phyloP scores from a whole-genome alignment of 2,888 invertebrate genomes.

The Drosophila kuntzei region DNA sequence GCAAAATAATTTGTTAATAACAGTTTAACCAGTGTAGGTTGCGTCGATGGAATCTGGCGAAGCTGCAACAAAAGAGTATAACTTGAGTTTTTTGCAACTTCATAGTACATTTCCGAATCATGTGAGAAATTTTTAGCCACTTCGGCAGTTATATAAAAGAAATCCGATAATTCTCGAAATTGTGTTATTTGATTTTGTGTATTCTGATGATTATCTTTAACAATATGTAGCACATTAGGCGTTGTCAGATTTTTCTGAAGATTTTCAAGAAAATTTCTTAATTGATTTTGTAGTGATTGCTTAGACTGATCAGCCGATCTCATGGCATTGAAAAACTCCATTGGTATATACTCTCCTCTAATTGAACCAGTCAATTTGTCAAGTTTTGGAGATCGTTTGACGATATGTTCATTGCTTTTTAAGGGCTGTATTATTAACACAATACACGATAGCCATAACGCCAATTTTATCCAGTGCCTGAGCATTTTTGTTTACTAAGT shows the following conservation, averaged over 20 bases:
- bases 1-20: constrained; percentile 78
- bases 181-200: constrained; percentile 47
- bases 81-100: constrained; percentile 77
- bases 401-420: constrained; percentile 3
- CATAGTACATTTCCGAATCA: constrained; percentile 65
- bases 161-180: constrained; percentile 65
- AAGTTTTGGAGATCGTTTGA: neutral
- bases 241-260: constrained; percentile 77
- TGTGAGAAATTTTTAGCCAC: constrained; percentile 62
- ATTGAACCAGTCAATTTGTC: constrained; percentile 30
- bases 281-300: constrained; percentile 62
- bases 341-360: constrained; percentile 73
- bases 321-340: constrained; percentile 69
- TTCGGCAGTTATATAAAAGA: constrained; percentile 64
- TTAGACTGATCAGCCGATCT: constrained; percentile 68
- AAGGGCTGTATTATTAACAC: neutral
- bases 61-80: constrained; percentile 70
- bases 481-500: constrained; percentile 32
- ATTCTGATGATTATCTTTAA: constrained; percentile 35
- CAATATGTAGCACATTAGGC: constrained; percentile 59
- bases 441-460: constrained; percentile 18
- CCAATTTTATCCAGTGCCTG: constrained; percentile 5
- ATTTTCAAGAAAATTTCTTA: constrained; percentile 75
- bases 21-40: constrained; percentile 67
- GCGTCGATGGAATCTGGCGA: constrained; percentile 73